A percentile compares a stretch with the other conserved stretches of the same genome.
Evolutionary conservation across 2,113 vertebrate genomes (phyloP).

Genomic region (Phocoena sinus): DNA sequence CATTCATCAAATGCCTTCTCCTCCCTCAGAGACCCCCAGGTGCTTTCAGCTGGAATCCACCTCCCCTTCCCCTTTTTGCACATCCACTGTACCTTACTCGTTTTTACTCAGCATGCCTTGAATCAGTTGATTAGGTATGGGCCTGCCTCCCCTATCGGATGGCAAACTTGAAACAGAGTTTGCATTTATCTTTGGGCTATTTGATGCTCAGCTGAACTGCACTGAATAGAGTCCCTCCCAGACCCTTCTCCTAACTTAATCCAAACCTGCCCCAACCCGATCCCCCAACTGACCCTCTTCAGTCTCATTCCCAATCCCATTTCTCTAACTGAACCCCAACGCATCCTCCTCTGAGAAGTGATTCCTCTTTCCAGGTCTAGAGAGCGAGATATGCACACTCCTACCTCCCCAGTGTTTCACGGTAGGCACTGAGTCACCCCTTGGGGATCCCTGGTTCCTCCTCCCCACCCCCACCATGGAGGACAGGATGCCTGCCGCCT

Average conservation of each 20-base stretch:
- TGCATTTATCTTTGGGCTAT: background rate
- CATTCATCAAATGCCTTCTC: background rate
- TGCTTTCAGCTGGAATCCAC: background rate
- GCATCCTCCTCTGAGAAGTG: background rate
- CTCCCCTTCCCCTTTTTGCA: background rate
- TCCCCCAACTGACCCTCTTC: background rate
- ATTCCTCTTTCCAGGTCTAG: background rate
- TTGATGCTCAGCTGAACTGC: background rate
- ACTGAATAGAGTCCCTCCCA: background rate
- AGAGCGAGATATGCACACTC: background rate
- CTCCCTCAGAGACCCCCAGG: background rate
- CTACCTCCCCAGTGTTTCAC: background rate
- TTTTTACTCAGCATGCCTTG: background rate
- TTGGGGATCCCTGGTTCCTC: slow-evolving; percentile 36
- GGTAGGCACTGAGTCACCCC: slow-evolving; percentile 45
- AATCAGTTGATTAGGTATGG: background rate
- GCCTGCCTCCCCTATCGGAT: background rate
- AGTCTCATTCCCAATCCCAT: background rate
- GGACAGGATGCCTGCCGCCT: slow-evolving; percentile 67
- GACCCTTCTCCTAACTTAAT: background rate
- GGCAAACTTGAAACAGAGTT: background rate
- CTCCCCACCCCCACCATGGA: background rate
- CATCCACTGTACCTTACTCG: too few species aligned
- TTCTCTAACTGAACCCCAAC: background rate
- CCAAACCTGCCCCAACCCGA: background rate